Conservation (phyloP, 2,113 vertebrate species). For the Sander lucioperca region DNA sequence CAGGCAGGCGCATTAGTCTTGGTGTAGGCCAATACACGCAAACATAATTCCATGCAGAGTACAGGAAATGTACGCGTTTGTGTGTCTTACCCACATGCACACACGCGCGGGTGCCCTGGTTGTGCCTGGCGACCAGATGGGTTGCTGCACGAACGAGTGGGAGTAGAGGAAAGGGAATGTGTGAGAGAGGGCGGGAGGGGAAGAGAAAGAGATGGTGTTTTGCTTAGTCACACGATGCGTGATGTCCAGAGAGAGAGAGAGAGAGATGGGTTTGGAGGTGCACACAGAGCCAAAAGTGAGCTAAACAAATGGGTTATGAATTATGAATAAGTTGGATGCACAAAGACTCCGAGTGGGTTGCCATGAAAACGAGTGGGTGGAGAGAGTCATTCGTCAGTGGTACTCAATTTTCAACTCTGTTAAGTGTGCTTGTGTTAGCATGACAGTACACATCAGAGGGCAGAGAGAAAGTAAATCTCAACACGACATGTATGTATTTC, state of each 20-base stretch:
- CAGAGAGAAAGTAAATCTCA: background rate
- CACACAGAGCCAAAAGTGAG: too few species aligned
- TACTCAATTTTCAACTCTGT: background rate
- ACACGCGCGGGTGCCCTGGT: background rate
- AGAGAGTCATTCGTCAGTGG: background rate
- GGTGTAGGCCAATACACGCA: background rate
- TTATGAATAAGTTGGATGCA: background rate
- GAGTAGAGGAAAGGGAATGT: constrained; percentile 52
- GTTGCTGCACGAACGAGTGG: constrained; percentile 37
- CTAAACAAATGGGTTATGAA: too few species aligned
- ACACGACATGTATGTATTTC: background rate
- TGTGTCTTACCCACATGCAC: background rate
- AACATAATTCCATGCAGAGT: background rate
- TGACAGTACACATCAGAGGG: background rate
- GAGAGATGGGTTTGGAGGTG: background rate
- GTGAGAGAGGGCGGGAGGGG: background rate
- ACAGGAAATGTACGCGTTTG: background rate
- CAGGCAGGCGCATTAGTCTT: background rate
- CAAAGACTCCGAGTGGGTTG: constrained; percentile 2
- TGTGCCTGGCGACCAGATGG: constrained; percentile 25
- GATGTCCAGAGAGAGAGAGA: background rate
- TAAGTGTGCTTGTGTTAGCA: background rate
- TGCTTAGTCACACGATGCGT: too few species aligned
- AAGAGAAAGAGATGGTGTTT: constrained; percentile 23
- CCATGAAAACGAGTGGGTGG: constrained; percentile 30